A percentile compares a stretch with the other conserved stretches of the same genome.
These are phyloP conservation scores for Cheirogaleus major DNA, from an alignment of 2,797 vertebrate genomes.

Conservation along the genomic window DNA sequence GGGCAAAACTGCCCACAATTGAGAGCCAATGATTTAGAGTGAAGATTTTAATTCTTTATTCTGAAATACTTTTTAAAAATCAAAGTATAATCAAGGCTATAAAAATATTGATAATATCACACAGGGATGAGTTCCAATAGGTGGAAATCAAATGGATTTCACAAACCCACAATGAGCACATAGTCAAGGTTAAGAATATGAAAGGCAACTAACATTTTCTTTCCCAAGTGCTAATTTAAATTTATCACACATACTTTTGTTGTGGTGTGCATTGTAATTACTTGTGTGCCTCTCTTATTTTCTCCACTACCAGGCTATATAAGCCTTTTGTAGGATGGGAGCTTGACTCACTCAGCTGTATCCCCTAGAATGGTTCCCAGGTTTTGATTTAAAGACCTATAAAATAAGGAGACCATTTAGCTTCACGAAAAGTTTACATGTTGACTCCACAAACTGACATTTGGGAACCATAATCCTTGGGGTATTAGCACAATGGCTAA, in stretches of 20 bases:
- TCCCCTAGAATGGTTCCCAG: background rate
- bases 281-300: background rate
- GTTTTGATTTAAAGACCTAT: slow-evolving; percentile 8
- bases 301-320: background rate
- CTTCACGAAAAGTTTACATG: background rate
- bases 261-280: background rate
- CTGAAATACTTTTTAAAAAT: slow-evolving; percentile 11
- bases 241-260: background rate
- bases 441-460: background rate
- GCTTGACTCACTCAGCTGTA: background rate
- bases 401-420: background rate
- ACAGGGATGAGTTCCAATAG: background rate
- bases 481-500: background rate
- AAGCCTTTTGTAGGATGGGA: background rate
- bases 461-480: background rate
- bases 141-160: background rate
- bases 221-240: background rate
- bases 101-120: slow-evolving; percentile 33
- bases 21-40: slow-evolving; percentile 7
- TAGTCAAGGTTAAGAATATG: background rate
- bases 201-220: background rate
- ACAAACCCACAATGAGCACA: background rate
- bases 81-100: background rate
- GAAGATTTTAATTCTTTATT: slow-evolving; percentile 37
- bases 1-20: background rate